Evolutionary conservation across 2,888 invertebrate genomes (phyloP), one percentile per base, ranked within the genome.

Genomic region (Megastigmus dorsalis): DNA sequence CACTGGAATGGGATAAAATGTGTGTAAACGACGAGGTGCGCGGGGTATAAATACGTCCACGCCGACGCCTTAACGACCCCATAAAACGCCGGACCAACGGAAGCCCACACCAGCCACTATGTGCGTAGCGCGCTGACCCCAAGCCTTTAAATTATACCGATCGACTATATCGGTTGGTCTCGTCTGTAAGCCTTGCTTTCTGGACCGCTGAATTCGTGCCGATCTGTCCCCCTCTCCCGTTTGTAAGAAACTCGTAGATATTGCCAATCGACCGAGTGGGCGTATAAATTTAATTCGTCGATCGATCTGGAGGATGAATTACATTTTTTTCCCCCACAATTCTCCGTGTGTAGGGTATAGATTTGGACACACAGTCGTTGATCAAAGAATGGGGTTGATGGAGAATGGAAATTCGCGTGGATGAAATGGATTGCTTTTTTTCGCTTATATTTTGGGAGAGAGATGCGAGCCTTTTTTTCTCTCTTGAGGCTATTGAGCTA

Each of bases 61-160:
- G 45, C 45, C 54, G 59, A 75, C 72, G 75, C 66, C 75, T 77
- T 78, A 78, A 78, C 76, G 75, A 69, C 72, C 63, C 73, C 75
- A 73, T 78, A 78, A 78, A 78, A 71, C 59, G 57, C 67, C n/a
- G 66, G 65, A 33, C 74, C 57, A 45, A 23, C 23, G 20, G 23
- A 18, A 33, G 66, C 60, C 65, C 62, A 67, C 67, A 9, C 38
- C 13, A 57, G 18, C 36, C n/a, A n/a, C 52, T 30, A 15, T 52
- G 30, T 52, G 23, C 13, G 43, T 62, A 62, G 28, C 68, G 54
- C 57, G 62, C 54, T 62, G 57, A 71, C 59, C 62, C 57, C n/a
- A n/a, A n/a, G 55, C 20, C 67, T 67, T 36, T 76, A 76, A 78
- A 74, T 74, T 74, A n/a, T n/a, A 68, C 65, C 59, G 23, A 18